phyloP scores from a whole-genome alignment of 1,140 invertebrate species.

The Heliothis subflexa region DNA sequence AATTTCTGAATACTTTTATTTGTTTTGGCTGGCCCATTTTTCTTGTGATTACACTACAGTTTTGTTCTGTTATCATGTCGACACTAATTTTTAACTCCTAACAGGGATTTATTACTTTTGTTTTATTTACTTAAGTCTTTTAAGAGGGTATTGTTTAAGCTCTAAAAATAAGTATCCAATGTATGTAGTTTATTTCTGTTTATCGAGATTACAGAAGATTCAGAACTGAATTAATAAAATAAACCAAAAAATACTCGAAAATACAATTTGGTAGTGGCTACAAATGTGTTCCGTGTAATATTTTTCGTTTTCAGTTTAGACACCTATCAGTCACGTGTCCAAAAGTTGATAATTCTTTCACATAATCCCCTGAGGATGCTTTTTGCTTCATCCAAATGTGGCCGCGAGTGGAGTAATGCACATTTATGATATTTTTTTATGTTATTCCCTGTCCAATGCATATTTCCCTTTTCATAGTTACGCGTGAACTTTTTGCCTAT shows the following conservation, averaged over 20 bases:
- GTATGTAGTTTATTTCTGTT: too few species aligned
- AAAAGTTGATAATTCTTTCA: conserved; percentile 18
- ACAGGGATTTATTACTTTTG: not conserved
- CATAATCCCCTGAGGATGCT: not conserved
- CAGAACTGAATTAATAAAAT: too few species aligned
- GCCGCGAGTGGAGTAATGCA: conserved; percentile 23
- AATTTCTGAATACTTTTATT: conserved; percentile 67
- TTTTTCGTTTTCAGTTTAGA: conserved; percentile 4
- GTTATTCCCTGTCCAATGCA: conserved; percentile 28
- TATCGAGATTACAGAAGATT: too few species aligned
- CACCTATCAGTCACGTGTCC: conserved; percentile 26
- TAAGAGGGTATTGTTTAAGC: too few species aligned
- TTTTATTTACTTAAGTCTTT: too few species aligned
- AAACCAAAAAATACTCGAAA: too few species aligned
- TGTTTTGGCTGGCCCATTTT: conserved; percentile 42
- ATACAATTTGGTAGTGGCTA: too few species aligned
- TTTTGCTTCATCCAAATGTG: not conserved
- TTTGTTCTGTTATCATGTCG: not conserved
- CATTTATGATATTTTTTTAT: conserved; percentile 34
- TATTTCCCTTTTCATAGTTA: conserved; percentile 13
- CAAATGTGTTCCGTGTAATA: too few species aligned
- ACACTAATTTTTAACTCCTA: not conserved
- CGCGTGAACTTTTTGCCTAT: conserved; percentile 31
- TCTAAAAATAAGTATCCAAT: too few species aligned
- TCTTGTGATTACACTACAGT: not conserved